Base-by-base conservation (phyloP, 2,113 vertebrate genomes). In the Thamnaconus septentrionalis region DNA sequence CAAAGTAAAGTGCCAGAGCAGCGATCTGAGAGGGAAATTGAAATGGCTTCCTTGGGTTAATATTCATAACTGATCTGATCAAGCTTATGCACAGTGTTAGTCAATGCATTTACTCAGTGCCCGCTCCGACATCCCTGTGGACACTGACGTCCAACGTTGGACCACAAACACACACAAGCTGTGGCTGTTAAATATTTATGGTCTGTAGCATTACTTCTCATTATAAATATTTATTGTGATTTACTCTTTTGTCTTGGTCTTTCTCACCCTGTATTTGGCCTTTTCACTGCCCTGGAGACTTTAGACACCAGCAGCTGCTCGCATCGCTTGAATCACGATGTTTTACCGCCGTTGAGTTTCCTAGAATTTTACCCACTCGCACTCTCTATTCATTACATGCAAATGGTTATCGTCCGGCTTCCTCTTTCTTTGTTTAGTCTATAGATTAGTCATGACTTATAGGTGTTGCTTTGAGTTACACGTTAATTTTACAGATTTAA, bases 161-260 rank as follows among this genome's bases (percentile, higher is more conserved):
- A 56, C 46, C 50, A 70, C 59, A 73, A 7, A 73, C n/a, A 71
- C 18, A 66, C 59, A 65, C 48, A 75, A 42, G 61, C 70, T 66
- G 59, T 40, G 41, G 45, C 62, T 83, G 60, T 87, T 90, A 85
- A 88, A 89, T 90, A 90, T 90, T 91, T 79, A 90, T 90, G 83
- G 71, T 66, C 53, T 76, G 79, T 72, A 73, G 77, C 75, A 73
- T 82, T 89, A 86, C 85, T 91, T 88, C 86, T 91, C 75, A 85
- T 87, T 85, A 87, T 91, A 90, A 91, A 90, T 92, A 92, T 92
- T 91, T 91, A 91, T 91, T 88, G 85, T 88, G 89, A 91, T 91
- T 91, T 90, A 89, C 79, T 90, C 79, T 81, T 88, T 77, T 76
- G 84, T 87, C 78, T 69, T 56, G 60, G 73, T 83, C 64, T 71